A percentile compares a stretch with the other conserved stretches of the same genome.
These are phyloP conservation scores for Nothoprocta perdicaria DNA, from an alignment of 2,113 vertebrate species.

Conservation along the genomic window DNA sequence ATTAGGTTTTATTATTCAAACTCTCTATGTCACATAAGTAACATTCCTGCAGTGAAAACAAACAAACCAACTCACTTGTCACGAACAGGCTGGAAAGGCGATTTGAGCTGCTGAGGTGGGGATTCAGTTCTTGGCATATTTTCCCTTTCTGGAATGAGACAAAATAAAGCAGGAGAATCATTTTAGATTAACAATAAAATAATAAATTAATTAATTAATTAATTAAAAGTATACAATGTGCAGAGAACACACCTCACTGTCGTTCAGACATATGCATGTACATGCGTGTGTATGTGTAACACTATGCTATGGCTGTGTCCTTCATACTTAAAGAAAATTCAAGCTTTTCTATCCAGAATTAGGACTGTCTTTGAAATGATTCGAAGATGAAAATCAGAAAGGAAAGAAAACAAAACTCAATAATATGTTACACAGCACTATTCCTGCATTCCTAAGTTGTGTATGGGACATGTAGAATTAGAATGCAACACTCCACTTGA, in stretches of 20 bases:
- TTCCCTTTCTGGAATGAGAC: constrained; percentile 85
- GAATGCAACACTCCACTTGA: background rate
- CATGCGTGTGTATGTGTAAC: background rate
- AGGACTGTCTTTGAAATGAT: background rate
- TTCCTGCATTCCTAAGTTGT: background rate
- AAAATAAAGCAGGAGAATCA: background rate
- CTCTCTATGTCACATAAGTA: constrained; percentile 60
- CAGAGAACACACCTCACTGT: background rate
- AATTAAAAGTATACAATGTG: background rate
- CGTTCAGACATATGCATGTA: background rate
- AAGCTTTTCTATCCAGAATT: background rate
- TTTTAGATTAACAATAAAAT: constrained; percentile 5
- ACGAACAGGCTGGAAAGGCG: constrained; percentile 92
- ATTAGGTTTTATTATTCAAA: constrained; percentile 67
- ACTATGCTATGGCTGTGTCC: background rate
- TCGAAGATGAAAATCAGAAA: background rate
- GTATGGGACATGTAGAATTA: fast-evolving
- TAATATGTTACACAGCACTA: fast-evolving
- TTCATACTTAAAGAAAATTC: background rate
- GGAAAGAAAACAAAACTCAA: background rate
- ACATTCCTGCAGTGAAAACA: constrained; percentile 59
- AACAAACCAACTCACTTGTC: constrained; percentile 89
- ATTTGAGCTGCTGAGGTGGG: constrained; percentile 89
- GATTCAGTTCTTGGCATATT: constrained; percentile 87
- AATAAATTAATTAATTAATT: too few species aligned